phyloP scores from a whole-genome alignment of 2,797 vertebrate genomes.

The Etheostoma nigrum region DNA sequence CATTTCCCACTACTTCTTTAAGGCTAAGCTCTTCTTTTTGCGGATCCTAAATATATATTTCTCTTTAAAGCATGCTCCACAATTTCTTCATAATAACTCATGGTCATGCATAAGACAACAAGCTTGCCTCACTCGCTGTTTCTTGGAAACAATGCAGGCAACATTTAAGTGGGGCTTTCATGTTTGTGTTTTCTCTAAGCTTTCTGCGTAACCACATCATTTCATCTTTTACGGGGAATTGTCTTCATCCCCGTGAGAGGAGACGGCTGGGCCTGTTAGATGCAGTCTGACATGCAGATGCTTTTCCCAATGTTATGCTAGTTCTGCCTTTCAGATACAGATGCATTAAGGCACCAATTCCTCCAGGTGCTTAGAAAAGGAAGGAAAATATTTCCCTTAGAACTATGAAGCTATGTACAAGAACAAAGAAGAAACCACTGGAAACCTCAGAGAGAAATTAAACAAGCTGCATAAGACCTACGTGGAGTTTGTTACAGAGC shows the following conservation, averaged over 20 bases:
- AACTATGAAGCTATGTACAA: slow-evolving; percentile 26
- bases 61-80: background rate
- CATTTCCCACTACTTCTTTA: background rate
- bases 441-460: slow-evolving; percentile 27
- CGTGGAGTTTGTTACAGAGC: slow-evolving; percentile 12
- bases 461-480: slow-evolving; percentile 5
- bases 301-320: slow-evolving; percentile 62
- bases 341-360: slow-evolving; percentile 65
- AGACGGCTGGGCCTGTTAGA: slow-evolving; percentile 44
- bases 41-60: too few relatives aligned
- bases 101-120: background rate
- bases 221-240: slow-evolving; percentile 21
- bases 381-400: slow-evolving; percentile 55
- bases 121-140: background rate
- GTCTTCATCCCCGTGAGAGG: slow-evolving; percentile 25
- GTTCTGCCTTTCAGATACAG: slow-evolving; percentile 68
- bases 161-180: slow-evolving; percentile 4
- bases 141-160: slow-evolving; percentile 19
- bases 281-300: slow-evolving; percentile 54
- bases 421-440: slow-evolving; percentile 35
- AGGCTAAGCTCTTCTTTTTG: too few relatives aligned
- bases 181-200: slow-evolving; percentile 7
- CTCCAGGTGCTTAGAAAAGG: slow-evolving; percentile 42
- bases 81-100: background rate
- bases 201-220: background rate